phyloP scores from a whole-genome alignment of 1,140 invertebrate genomes.

The Acromyrmex echinatior region DNA sequence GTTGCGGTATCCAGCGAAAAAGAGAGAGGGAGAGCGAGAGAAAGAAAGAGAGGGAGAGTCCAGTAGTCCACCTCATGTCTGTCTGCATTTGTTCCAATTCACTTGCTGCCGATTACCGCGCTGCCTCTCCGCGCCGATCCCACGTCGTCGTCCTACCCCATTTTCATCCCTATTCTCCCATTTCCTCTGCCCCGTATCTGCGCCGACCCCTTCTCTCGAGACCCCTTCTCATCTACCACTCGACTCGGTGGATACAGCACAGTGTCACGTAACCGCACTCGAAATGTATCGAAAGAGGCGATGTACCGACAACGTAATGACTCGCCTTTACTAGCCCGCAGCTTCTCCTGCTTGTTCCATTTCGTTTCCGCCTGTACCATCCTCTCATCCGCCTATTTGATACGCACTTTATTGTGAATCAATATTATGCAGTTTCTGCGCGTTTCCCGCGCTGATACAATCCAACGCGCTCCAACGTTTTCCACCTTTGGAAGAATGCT shows the following conservation, averaged over 20 bases:
- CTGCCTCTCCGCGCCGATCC: slow-evolving; percentile 64
- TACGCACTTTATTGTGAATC: slow-evolving; percentile 50
- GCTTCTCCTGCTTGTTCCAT: slow-evolving; percentile 21
- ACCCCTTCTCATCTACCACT: slow-evolving; percentile 47
- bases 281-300: slow-evolving; percentile 75
- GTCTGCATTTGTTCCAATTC: slow-evolving; percentile 83
- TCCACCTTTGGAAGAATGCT: background rate
- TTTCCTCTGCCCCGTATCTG: slow-evolving; percentile 61
- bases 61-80: slow-evolving; percentile 78
- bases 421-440: slow-evolving; percentile 40
- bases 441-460: background rate
- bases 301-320: slow-evolving; percentile 53
- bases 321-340: slow-evolving; percentile 47
- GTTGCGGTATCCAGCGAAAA: slow-evolving; percentile 71
- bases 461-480: slow-evolving; percentile 23
- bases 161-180: slow-evolving; percentile 78
- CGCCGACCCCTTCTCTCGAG: slow-evolving; percentile 15
- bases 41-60: slow-evolving; percentile 27
- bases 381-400: slow-evolving; percentile 19
- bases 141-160: slow-evolving; percentile 69
- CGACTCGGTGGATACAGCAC: slow-evolving; percentile 61
- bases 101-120: slow-evolving; percentile 81
- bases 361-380: slow-evolving; percentile 3
- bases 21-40: slow-evolving; percentile 4
- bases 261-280: slow-evolving; percentile 77